Evolutionary conservation across 2,113 vertebrate genomes (phyloP).

Genomic region (Solea senegalensis): DNA sequence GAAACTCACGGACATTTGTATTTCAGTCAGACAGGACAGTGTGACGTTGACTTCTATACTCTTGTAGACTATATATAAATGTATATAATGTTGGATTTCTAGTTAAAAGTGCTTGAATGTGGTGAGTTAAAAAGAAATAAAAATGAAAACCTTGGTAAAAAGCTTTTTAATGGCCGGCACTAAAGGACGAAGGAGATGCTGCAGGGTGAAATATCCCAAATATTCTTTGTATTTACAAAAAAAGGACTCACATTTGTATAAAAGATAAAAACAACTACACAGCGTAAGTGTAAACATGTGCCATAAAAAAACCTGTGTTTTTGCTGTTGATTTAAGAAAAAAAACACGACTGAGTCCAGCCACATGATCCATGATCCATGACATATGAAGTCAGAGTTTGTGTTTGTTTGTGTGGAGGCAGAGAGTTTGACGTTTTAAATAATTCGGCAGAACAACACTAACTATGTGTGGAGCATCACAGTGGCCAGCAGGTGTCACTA

Average conservation of each 20-base stretch:
- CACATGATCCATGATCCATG: slow-evolving; percentile 5
- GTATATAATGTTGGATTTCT: too few species aligned
- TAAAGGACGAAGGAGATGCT: slow-evolving; percentile 5
- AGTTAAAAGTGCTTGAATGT: too few species aligned
- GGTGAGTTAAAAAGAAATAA: background rate
- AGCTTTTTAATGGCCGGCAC: slow-evolving; percentile 49
- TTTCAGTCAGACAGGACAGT: too few species aligned
- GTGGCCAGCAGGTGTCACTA: slow-evolving; percentile 66
- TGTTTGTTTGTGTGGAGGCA: background rate
- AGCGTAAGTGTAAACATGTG: slow-evolving; percentile 83
- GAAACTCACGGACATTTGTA: too few species aligned
- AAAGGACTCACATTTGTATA: slow-evolving; percentile 86
- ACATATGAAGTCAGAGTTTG: slow-evolving; percentile 1
- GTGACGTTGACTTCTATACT: too few species aligned
- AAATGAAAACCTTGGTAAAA: background rate
- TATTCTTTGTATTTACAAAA: slow-evolving; percentile 86
- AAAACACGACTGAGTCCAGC: slow-evolving; percentile 42
- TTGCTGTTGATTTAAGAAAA: slow-evolving; percentile 24
- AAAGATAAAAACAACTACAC: slow-evolving; percentile 87
- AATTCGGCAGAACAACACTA: too few species aligned
- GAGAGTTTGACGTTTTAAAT: too few species aligned
- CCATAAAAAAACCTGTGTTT: slow-evolving; percentile 75
- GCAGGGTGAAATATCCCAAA: slow-evolving; percentile 65
- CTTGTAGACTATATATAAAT: too few species aligned
- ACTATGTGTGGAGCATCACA: too few species aligned